Evolutionary conservation across 1,140 invertebrate genomes (phyloP), one percentile per base, ranked within the genome.

Genomic region (Proales similis): DNA sequence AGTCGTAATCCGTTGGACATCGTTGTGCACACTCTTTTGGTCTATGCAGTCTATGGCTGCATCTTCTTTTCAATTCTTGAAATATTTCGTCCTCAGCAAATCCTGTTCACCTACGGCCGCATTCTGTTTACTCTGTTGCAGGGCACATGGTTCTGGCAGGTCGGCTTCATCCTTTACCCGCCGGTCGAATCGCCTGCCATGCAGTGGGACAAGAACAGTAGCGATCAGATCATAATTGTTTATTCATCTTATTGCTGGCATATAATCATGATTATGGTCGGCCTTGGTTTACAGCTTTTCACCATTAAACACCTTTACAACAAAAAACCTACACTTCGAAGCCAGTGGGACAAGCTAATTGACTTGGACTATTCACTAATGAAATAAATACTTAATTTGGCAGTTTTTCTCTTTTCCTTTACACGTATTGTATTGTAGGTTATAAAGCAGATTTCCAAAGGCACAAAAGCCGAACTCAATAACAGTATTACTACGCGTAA

Each of bases 71-170:
- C 71, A 0, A 24, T 72, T 2, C 17, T 76, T 33, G 79, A 80
- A 67, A 72, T 75, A 70, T 67, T 65, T n/a, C 72, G 70, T 62
- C 69, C 70, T n/a, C 61, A 69, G 42, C 72, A 70, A 53, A 67
- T 79, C 3, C 32, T 78, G 4, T 66, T 70, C 2, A 67, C 76
- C 2, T 63, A 79, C 11, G 43, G 66, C 4, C 67, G 78, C 17
- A 57, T 69, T 2, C 78, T 74, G 63, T 74, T 75, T 48, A 69
- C 74, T 0, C 49, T 79, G 1, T 64, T 79, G 20, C 79, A 80
- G 63, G 79, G 79, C 4, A 76, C 76, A 0, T 80, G 78, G 78
- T 79, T 79, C 67, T 74, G 70, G 65, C 74, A 77, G 64, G 67
- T 77, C n/a, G 78, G 71, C 0, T 78, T 76, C 66, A 77, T 78